phyloP scores from a whole-genome alignment of 2,797 vertebrate genomes.

The Chelmon rostratus region DNA sequence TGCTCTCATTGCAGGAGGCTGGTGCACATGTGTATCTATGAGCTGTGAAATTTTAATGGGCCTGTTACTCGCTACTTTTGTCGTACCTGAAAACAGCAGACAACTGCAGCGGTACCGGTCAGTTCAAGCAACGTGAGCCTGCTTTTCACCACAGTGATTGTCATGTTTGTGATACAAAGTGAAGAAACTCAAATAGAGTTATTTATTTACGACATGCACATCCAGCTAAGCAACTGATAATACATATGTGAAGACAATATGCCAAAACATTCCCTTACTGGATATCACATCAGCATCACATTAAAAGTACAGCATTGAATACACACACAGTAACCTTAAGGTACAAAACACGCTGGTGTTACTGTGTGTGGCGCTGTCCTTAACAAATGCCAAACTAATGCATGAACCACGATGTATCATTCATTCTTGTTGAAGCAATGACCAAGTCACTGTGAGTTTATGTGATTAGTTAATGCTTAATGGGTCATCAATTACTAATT shows the following conservation, averaged over 20 bases:
- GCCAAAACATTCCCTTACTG: background rate
- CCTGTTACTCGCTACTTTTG: no score
- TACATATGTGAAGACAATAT: background rate
- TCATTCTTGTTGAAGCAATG: constrained; percentile 11
- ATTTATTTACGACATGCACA: no score
- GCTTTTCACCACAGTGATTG: no score
- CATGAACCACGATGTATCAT: background rate
- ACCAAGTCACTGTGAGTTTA: background rate
- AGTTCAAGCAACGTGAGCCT: no score
- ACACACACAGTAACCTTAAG: background rate
- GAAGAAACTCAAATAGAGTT: no score
- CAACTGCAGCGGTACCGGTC: no score
- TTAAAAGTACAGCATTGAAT: background rate
- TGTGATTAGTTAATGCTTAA: constrained; percentile 10
- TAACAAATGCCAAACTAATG: constrained; percentile 4
- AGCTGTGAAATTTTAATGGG: no score
- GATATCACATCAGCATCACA: background rate
- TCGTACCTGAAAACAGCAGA: no score
- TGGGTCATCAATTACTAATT: constrained; percentile 8
- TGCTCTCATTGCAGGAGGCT: constrained; percentile 42
- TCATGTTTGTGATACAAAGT: no score
- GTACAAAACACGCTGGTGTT: background rate
- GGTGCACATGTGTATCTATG: background rate
- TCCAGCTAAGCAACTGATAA: no score
- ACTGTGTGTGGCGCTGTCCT: background rate